Evolutionary conservation across 53 echinoderm and acorn worm genomes (phyloP).

Genomic region (Antedon mediterranea): DNA sequence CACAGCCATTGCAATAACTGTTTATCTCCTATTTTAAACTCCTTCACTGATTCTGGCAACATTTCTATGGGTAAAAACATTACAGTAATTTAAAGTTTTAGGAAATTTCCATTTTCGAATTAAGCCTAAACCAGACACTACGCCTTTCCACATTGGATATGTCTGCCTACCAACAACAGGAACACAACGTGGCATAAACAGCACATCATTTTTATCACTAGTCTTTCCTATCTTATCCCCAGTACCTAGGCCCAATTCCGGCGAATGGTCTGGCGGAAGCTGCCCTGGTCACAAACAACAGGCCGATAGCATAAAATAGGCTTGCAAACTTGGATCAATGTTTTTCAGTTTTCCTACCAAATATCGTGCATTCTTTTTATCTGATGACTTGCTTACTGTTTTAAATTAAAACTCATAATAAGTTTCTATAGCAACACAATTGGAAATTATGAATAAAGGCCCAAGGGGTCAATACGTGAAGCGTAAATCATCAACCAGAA

Average conservation of each 20-base stretch:
- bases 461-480: background rate
- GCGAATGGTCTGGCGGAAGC: background rate
- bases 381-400: background rate
- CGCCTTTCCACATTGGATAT: slow-evolving; percentile 80
- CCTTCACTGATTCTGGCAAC: slow-evolving; percentile 11
- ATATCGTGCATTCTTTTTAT: background rate
- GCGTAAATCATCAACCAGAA: too few relatives aligned
- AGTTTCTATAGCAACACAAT: background rate
- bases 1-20: slow-evolving; percentile 18
- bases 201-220: too few relatives aligned
- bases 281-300: too few relatives aligned
- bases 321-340: background rate
- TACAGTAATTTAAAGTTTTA: too few relatives aligned
- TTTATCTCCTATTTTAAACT: slow-evolving; percentile 25
- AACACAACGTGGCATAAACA: slow-evolving; percentile 18
- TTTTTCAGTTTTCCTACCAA: background rate
- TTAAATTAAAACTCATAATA: background rate
- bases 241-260: background rate
- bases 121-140: slow-evolving; percentile 24
- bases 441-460: background rate
- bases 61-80: slow-evolving; percentile 58
- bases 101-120: slow-evolving; percentile 4
- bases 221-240: background rate
- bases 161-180: slow-evolving; percentile 61
- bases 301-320: background rate